A percentile compares a stretch with the other conserved stretches of the same genome.
Conservation (phyloP, 2,797 vertebrate species). For the Aeoliscus strigatus region DNA sequence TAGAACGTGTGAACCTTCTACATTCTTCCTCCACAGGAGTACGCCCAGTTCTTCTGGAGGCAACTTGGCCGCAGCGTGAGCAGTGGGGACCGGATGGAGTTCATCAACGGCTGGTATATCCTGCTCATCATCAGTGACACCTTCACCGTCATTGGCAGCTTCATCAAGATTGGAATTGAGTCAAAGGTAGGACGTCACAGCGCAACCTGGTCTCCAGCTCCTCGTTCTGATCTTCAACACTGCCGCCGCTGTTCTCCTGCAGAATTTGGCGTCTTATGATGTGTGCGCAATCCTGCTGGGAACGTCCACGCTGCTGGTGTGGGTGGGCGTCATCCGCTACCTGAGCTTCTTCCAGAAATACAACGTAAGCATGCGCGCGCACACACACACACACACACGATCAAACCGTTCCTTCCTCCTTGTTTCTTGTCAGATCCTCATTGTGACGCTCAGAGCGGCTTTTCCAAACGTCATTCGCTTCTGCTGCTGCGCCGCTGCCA, state of each 20-base stretch:
- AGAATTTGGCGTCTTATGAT: conserved; percentile 87
- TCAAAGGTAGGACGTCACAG: conserved; percentile 76
- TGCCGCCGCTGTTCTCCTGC: conserved; percentile 4
- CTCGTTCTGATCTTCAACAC: conserved; percentile 5
- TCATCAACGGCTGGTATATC: conserved; percentile 93
- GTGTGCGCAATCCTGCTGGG: conserved; percentile 89
- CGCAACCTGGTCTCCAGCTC: not conserved
- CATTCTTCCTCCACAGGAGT: too few relatives aligned
- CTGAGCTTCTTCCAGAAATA: conserved; percentile 96
- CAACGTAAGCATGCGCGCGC: conserved; percentile 70
- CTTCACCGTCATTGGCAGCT: conserved; percentile 85
- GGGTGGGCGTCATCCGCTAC: conserved; percentile 93
- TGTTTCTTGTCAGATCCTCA: conserved; percentile 80
- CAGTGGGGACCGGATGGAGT: conserved; percentile 83
- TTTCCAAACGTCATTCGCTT: conserved; percentile 92
- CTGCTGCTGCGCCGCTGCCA: conserved; percentile 88
- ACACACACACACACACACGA: too few relatives aligned
- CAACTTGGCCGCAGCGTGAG: conserved; percentile 64
- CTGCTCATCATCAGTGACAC: conserved; percentile 87
- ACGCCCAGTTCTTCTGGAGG: conserved; percentile 75
- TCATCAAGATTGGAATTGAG: conserved; percentile 93
- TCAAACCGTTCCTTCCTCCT: not conserved
- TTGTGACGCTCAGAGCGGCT: conserved; percentile 85
- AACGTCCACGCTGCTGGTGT: conserved; percentile 90
- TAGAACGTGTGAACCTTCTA: too few relatives aligned